Evolutionary conservation across 2,888 invertebrate genomes (phyloP), one percentile per base, ranked within the genome.

Genomic region (Crocallis elinguaria): DNA sequence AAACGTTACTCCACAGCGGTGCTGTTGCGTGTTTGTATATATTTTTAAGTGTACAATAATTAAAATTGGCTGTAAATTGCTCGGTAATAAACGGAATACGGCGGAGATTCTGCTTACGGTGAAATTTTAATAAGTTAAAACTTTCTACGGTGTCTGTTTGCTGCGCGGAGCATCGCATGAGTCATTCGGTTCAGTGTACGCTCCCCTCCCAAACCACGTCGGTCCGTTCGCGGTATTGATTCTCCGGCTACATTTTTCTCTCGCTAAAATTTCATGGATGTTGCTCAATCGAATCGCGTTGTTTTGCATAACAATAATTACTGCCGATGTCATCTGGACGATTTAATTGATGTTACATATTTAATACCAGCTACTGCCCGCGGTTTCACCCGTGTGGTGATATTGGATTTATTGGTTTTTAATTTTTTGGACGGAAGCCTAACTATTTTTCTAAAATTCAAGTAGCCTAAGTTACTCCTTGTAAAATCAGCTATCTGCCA

Each of bases 51-150:
- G 16, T 25, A 16, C 6, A 9, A 4, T 33, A 35, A 42, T 36
- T 13, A 27, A 6, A 13, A 45, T 41, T 54, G 51, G 58, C 68
- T 69, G 62, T 76, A 79, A 75, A n/a, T n/a, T n/a, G n/a, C 77
- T 82, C 71, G 32, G 32, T 32, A 13, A 11, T 11, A 71, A 69
- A 73, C 72, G 16, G 30, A 36, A 36, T 30, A 75, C 65, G 73
- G 76, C 75, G 64, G 63, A 72, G 72, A 74, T 80, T n/a, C 75
- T 75, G 78, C 80, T 87, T 85, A 85, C 88, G 87, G 88, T 87
- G 86, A 87, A 88, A 87, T 86, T 87, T 87, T 87, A 86, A 87
- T 86, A 87, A 85, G 73, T 81, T 79, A 42, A 58, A 84, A 88
- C 88, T 88, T 88, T 88, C 88, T 86, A 87, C 80, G 68, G 69